A percentile compares a stretch with the other conserved stretches of the same genome.
These are phyloP conservation scores for Hyla sarda DNA, from an alignment of 2,113 vertebrate genomes.

Conservation along the genomic window DNA sequence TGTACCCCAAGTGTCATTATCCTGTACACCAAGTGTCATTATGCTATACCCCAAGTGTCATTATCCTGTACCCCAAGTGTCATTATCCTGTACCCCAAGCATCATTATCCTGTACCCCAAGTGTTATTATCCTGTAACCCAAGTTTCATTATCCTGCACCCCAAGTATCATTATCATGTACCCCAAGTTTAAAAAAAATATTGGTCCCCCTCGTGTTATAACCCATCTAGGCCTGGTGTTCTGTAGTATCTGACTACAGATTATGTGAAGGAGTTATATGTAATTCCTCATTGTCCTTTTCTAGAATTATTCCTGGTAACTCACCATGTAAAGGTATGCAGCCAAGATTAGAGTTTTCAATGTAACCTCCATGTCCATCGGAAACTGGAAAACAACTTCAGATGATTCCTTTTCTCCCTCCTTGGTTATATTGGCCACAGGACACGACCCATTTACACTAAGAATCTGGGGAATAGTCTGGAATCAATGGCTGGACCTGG, in stretches of 20 bases:
- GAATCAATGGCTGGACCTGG: too few species aligned
- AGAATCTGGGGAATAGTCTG: slow-evolving; percentile 1
- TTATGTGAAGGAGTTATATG: background rate
- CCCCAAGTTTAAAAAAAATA: too few species aligned
- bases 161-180: background rate
- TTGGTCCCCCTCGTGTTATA: too few species aligned
- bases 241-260: background rate
- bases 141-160: too few species aligned
- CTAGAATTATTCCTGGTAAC: background rate
- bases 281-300: background rate
- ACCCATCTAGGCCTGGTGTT: too few species aligned
- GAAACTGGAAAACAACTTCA: slow-evolving; percentile 22
- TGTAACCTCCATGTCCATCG: slow-evolving; percentile 19
- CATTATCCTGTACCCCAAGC: too few species aligned
- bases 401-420: background rate
- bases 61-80: too few species aligned
- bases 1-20: too few species aligned
- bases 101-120: too few species aligned
- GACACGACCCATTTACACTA: background rate
- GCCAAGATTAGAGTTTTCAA: slow-evolving; percentile 39
- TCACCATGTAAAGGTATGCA: slow-evolving; percentile 34
- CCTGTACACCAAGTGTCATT: too few species aligned
- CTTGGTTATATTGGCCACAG: slow-evolving; percentile 9
- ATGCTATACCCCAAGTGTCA: too few species aligned
- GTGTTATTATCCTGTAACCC: too few species aligned